Evolutionary conservation across 1,140 invertebrate genomes (phyloP).

Genomic region (Cecropterus lyciades): DNA sequence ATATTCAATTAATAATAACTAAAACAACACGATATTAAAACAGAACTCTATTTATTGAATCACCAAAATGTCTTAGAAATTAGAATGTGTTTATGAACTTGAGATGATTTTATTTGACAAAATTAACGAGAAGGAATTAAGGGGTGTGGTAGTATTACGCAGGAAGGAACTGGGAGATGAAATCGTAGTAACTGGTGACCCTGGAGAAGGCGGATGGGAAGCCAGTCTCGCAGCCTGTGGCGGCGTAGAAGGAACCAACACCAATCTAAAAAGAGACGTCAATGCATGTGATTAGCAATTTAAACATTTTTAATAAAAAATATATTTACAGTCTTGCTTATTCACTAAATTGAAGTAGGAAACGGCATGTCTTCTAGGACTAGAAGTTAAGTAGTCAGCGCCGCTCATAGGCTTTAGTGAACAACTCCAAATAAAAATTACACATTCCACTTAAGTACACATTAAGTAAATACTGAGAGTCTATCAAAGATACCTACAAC

Average conservation of each 20-base stretch:
- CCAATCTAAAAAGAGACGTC: slow-evolving; percentile 60
- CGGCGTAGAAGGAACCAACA: slow-evolving; percentile 68
- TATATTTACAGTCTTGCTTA: no score
- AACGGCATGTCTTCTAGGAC: no score
- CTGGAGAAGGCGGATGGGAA: slow-evolving; percentile 72
- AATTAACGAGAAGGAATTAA: not conserved
- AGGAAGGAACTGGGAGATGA: slow-evolving; percentile 51
- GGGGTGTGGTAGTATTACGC: slow-evolving; percentile 18
- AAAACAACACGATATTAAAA: not conserved
- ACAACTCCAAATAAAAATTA: no score
- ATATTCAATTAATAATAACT: no score
- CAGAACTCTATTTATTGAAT: not conserved
- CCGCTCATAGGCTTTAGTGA: no score
- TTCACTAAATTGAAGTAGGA: no score
- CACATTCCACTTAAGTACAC: no score
- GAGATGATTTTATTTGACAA: not conserved
- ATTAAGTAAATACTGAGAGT: no score
- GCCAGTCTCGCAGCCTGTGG: slow-evolving; percentile 63
- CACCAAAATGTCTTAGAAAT: not conserved
- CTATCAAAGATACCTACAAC: no score
- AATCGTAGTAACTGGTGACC: slow-evolving; percentile 69
- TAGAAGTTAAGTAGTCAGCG: no score
- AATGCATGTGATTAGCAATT: no score
- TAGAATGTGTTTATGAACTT: not conserved
- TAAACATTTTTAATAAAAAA: no score